These are phyloP conservation scores for Chrysina gloriosa DNA, from an alignment of 2,888 invertebrate species.

Conservation along the genomic window DNA sequence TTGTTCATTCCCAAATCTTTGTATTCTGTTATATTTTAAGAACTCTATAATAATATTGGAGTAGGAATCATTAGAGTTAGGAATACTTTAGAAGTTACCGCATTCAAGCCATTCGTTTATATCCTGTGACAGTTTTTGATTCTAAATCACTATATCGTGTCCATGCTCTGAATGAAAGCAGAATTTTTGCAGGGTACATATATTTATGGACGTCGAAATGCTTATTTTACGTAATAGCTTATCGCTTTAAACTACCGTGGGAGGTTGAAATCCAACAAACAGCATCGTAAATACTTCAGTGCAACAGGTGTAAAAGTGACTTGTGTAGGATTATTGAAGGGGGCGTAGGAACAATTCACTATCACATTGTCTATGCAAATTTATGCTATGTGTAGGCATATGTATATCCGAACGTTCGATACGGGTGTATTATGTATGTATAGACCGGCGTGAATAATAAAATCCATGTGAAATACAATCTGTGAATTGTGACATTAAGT, in stretches of 20 bases:
- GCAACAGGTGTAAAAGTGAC: slow-evolving; percentile 28
- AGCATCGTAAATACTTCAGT: background rate
- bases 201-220: background rate
- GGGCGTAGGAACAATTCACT: slow-evolving; percentile 27
- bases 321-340: slow-evolving; percentile 21
- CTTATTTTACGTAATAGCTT: background rate
- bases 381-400: slow-evolving; percentile 13
- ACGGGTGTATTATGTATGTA: slow-evolving; percentile 1
- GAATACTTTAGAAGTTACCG: too few relatives aligned
- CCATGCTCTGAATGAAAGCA: too few relatives aligned
- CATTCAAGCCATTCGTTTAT: too few relatives aligned
- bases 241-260: slow-evolving; percentile 3
- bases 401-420: too few relatives aligned
- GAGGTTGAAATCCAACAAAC: background rate
- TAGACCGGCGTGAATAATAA: background rate
- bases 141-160: too few relatives aligned
- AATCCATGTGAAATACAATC: too few relatives aligned
- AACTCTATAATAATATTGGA: too few relatives aligned
- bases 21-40: too few relatives aligned
- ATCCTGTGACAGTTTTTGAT: too few relatives aligned
- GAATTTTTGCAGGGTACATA: background rate
- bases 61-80: too few relatives aligned
- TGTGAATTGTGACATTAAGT: too few relatives aligned
- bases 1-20: too few relatives aligned
- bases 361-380: slow-evolving; percentile 20